Conservation (phyloP, 1,140 invertebrate species). For the Cherax destructor region DNA sequence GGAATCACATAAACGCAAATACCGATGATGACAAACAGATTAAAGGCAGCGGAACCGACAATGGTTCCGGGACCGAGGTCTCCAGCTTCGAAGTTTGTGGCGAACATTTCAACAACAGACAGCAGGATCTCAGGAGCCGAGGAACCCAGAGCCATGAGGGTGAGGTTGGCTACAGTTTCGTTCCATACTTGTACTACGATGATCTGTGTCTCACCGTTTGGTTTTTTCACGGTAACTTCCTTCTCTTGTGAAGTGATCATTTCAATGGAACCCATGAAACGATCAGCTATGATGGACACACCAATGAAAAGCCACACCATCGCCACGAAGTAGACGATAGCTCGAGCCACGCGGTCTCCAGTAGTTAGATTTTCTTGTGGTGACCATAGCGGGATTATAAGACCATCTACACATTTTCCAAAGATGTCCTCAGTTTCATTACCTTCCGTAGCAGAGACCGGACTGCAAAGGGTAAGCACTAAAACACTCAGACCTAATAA, state of each 20-base stretch:
- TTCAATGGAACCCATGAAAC: slow-evolving; percentile 99
- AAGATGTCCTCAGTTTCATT: slow-evolving; percentile 26
- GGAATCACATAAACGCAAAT: slow-evolving; percentile 96
- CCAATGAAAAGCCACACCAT: slow-evolving; percentile 98
- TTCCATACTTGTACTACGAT: slow-evolving; percentile 91
- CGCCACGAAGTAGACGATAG: slow-evolving; percentile 92
- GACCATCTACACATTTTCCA: slow-evolving; percentile 82
- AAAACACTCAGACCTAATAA: slow-evolving; percentile 56
- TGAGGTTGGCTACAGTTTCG: slow-evolving; percentile 98
- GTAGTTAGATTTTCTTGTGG: slow-evolving; percentile 82
- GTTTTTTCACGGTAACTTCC: slow-evolving; percentile 88
- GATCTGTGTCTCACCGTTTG: slow-evolving; percentile 88
- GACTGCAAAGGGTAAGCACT: slow-evolving; percentile 60
- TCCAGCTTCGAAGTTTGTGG: slow-evolving; percentile 94
- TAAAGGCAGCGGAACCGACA: slow-evolving; percentile 99
- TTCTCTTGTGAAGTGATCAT: slow-evolving; percentile 98
- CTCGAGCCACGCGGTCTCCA: slow-evolving; percentile 85
- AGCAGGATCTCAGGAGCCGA: slow-evolving; percentile 97
- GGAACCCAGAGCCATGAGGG: slow-evolving; percentile 96
- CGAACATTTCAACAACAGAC: slow-evolving; percentile 96
- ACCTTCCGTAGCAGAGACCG: slow-evolving; percentile 50
- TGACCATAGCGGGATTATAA: slow-evolving; percentile 88
- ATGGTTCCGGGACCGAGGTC: slow-evolving; percentile 97
- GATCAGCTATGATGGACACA: slow-evolving; percentile 98
- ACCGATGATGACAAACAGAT: slow-evolving; percentile 98